Percentiles rank a stretch among this genome's conserved stretches.
Evolutionary conservation across 2,888 invertebrate species (phyloP).

Genomic region (Polietes domitor): DNA sequence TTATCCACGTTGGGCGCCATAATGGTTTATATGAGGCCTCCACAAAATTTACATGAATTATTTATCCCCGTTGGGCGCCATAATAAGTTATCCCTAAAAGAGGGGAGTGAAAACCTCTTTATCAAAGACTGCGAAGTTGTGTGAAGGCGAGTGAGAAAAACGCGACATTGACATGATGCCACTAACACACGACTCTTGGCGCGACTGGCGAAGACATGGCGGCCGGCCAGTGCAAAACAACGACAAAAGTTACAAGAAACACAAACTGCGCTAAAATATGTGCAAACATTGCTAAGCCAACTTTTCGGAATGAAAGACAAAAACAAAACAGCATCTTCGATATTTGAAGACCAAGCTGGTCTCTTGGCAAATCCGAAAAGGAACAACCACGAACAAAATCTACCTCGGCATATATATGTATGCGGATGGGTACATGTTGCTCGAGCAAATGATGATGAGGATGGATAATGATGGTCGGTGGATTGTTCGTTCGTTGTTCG

Average conservation of each 20-base stretch:
- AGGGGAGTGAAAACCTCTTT: too few relatives aligned
- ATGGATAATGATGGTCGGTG: background rate
- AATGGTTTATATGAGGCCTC: too few relatives aligned
- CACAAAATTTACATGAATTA: too few relatives aligned
- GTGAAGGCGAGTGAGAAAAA: too few relatives aligned
- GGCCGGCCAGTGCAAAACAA: too few relatives aligned
- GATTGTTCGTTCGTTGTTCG: background rate
- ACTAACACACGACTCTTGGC: conserved; percentile 23
- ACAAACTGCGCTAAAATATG: conserved; percentile 78
- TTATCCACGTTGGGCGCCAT: too few relatives aligned
- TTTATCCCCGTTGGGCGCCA: too few relatives aligned
- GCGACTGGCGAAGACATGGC: background rate
- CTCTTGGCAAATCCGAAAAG: background rate
- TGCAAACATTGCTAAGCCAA: conserved; percentile 72
- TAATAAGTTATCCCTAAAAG: too few relatives aligned
- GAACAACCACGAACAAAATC: background rate
- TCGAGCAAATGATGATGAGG: background rate
- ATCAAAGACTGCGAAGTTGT: too few relatives aligned
- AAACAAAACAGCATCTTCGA: background rate
- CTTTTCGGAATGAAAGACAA: background rate
- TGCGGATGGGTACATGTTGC: background rate
- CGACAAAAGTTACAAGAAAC: background rate
- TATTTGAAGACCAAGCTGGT: background rate
- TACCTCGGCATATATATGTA: background rate
- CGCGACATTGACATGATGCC: conserved; percentile 59